These are phyloP conservation scores for Australoheros scitulus DNA, from an alignment of 2,113 vertebrate species.

Conservation along the genomic window DNA sequence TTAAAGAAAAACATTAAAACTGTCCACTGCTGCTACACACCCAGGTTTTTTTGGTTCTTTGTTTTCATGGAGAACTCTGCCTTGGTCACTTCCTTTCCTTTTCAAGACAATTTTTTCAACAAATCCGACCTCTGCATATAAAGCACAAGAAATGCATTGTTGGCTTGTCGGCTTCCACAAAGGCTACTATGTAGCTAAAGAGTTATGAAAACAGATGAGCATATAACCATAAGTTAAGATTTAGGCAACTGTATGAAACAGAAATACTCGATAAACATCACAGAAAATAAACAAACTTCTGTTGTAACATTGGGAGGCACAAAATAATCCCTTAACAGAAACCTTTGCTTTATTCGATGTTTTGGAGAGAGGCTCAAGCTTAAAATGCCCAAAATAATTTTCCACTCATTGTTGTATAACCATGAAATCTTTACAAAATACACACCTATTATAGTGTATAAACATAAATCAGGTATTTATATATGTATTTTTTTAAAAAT, in stretches of 20 bases:
- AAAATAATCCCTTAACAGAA: not conserved
- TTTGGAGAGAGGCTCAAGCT: not conserved
- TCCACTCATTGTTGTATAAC: not conserved
- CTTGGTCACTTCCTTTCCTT: not conserved
- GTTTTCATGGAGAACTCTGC: not conserved
- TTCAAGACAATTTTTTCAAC: not conserved
- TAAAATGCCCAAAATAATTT: not conserved
- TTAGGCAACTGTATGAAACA: not conserved
- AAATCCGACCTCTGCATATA: not conserved
- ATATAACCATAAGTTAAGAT: not conserved
- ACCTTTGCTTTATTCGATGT: not conserved
- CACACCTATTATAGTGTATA: not conserved
- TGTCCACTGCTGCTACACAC: not conserved
- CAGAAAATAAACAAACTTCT: not conserved
- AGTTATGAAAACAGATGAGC: not conserved
- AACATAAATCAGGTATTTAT: not conserved
- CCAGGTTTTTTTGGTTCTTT: not conserved
- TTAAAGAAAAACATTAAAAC: not conserved
- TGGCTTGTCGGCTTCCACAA: not conserved
- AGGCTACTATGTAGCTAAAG: not conserved
- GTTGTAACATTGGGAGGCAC: not conserved
- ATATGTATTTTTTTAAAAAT: not conserved
- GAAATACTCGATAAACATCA: not conserved
- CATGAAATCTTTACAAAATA: not conserved
- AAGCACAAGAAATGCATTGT: not conserved